Evolutionary conservation across 2,888 invertebrate genomes (phyloP), one percentile per base, ranked within the genome.

Genomic region (Drosophila macrospina): DNA sequence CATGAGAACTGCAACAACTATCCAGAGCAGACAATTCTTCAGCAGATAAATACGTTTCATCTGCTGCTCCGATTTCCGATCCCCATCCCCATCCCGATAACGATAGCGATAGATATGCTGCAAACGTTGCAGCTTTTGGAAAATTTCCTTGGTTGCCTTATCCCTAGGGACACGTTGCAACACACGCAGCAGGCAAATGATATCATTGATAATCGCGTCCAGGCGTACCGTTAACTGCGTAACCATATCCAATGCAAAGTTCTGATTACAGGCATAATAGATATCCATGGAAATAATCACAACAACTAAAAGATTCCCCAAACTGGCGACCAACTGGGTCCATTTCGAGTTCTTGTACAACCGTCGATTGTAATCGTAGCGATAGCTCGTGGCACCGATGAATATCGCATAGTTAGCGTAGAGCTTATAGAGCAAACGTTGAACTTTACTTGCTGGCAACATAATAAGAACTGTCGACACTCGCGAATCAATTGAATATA

Each of bases 331-430:
- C 5, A 66, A 7, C 4, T 64, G 67, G 0, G 62, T 65, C 71
- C 67, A 74, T n/a, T 20, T 61, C 0, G 65, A 30, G 1, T 8
- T 63, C 0, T 0, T 60, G 1, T 50, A 74, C 1, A 20, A 59
- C 10, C 30, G 51, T 5, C 1, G 39, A 0, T 11, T 13, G n/a
- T 32, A 64, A 16, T 78, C 78, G 24, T 69, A 78, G 16, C 78
- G 74, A 66, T 78, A 78, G 47, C 75, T 59, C 2, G 71, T 78
- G 1, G 36, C 48, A 0, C 78, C 78, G 44, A 41, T 54, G n/a
- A 71, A 47, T 61, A 78, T 78, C 16, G 71, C 52, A 59, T 41
- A 72, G 20, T 41, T 41, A 0, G 56, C 67, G 30, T 20, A 65
- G 5, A 74, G 7, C 50, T 57, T 42, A 15, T 68, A 61, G 30